phyloP scores from a whole-genome alignment of 2,888 invertebrate genomes.

The Ommatoiulus sabulosus region DNA sequence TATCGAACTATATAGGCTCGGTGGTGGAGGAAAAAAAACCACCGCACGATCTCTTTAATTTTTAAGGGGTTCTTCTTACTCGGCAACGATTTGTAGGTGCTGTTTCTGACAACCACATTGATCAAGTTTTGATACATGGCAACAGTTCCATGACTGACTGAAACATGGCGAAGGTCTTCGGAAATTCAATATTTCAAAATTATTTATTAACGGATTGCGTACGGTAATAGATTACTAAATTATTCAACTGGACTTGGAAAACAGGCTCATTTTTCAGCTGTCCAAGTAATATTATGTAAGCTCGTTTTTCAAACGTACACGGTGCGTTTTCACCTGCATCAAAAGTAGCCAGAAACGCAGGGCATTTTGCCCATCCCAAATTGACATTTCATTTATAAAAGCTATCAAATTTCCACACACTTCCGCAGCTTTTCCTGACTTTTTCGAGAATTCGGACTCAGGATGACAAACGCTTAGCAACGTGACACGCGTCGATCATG shows the following conservation, averaged over 20 bases:
- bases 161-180: background rate
- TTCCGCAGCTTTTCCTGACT: too few relatives aligned
- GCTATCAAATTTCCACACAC: too few relatives aligned
- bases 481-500: too few relatives aligned
- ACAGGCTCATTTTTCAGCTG: background rate
- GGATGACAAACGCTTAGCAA: too few relatives aligned
- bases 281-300: background rate
- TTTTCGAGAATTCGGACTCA: too few relatives aligned
- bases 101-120: slow-evolving; percentile 3
- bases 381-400: too few relatives aligned
- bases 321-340: background rate
- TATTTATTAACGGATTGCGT: slow-evolving; percentile 26
- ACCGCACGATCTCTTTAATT: background rate
- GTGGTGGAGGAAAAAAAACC: background rate
- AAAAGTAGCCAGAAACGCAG: too few relatives aligned
- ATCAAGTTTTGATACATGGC: background rate
- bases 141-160: slow-evolving; percentile 14
- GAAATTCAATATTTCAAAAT: slow-evolving; percentile 23
- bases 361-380: too few relatives aligned
- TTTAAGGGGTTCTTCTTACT: background rate
- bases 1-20: too few relatives aligned
- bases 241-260: background rate
- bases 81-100: background rate
- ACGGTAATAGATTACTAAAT: background rate
- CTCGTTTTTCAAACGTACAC: background rate